Conservation (phyloP, 2,797 vertebrate genomes). For the Eutrigla gurnardus region DNA sequence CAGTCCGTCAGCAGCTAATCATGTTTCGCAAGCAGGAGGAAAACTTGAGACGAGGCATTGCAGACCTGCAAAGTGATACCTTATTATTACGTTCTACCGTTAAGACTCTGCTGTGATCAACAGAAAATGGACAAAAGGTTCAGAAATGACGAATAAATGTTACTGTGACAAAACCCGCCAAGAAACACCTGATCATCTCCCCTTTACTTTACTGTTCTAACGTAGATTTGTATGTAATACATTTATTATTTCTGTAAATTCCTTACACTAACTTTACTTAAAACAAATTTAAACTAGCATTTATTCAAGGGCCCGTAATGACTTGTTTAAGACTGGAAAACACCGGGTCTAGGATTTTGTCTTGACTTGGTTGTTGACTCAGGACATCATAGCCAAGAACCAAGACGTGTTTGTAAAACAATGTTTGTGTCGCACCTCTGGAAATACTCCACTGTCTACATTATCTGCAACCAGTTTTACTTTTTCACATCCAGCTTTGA, state of each 20-base stretch:
- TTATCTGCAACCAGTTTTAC: neutral
- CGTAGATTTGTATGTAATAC: too few species aligned
- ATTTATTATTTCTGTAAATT: neutral
- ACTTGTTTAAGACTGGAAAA: too few species aligned
- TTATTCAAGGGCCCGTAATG: too few species aligned
- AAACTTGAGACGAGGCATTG: neutral
- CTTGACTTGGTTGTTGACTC: neutral
- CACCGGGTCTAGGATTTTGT: neutral
- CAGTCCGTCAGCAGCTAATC: neutral
- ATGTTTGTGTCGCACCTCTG: neutral
- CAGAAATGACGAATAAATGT: neutral
- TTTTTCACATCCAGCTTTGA: conserved; percentile 9
- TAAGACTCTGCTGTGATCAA: neutral
- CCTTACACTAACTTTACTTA: neutral
- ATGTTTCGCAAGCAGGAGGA: conserved; percentile 1
- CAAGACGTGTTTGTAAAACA: neutral
- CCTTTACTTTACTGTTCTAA: too few species aligned
- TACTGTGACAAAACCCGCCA: neutral
- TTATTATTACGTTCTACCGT: neutral
- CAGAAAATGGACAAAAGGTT: neutral
- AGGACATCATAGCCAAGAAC: neutral
- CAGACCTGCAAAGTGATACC: neutral
- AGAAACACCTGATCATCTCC: neutral
- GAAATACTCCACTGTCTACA: neutral
- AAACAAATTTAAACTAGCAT: too few species aligned